A percentile compares a stretch with the other conserved stretches of the same genome.
Conservation (phyloP, 2,888 invertebrate species). For the Andrena haemorrhoa region DNA sequence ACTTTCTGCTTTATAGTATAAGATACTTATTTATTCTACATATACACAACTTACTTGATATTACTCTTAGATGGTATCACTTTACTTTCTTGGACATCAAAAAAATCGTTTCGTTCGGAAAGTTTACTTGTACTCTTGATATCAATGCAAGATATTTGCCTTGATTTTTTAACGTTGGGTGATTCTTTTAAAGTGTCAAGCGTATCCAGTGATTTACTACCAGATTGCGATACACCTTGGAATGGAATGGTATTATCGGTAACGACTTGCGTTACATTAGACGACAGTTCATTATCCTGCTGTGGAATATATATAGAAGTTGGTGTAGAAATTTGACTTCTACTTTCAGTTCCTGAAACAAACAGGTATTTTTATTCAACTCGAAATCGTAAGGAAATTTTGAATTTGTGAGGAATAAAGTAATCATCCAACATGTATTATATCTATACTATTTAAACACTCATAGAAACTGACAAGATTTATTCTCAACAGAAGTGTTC, state of each 20-base stretch:
- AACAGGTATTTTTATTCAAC: constrained; percentile 7
- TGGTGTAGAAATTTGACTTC: constrained; percentile 70
- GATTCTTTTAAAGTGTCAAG: constrained; percentile 63
- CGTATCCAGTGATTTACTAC: constrained; percentile 47
- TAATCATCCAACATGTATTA: background rate
- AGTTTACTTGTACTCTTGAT: constrained; percentile 15
- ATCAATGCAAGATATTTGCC: constrained; percentile 33
- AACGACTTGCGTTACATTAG: background rate
- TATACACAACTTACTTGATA: constrained; percentile 68
- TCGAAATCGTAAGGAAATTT: background rate
- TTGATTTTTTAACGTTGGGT: background rate
- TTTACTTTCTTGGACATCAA: constrained; percentile 9
- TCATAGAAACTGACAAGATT: no score
- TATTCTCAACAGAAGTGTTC: no score
- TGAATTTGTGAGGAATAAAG: background rate
- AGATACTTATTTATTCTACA: background rate
- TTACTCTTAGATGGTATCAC: constrained; percentile 12
- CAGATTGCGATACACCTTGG: constrained; percentile 31
- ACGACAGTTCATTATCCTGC: background rate
- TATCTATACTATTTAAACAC: no score
- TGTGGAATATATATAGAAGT: constrained; percentile 55
- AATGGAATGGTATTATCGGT: constrained; percentile 16
- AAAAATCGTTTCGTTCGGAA: constrained; percentile 11
- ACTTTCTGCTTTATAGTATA: no score
- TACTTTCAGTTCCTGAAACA: constrained; percentile 31